These are phyloP conservation scores for Eupeodes corollae DNA, from an alignment of 1,140 invertebrate species.

Conservation along the genomic window DNA sequence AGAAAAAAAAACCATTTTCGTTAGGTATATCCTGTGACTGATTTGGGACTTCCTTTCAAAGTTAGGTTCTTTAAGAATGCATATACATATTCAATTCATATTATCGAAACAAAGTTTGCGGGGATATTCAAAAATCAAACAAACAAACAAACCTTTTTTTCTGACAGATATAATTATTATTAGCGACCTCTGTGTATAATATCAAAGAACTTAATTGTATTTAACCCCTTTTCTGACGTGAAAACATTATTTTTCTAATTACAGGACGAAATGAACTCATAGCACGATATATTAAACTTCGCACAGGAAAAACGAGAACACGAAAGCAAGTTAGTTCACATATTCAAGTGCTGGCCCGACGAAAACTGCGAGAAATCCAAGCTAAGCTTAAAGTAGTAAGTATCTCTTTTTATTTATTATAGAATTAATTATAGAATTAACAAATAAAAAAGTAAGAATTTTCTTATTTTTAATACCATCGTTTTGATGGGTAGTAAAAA, in stretches of 20 bases:
- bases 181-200: too few relatives aligned
- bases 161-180: too few relatives aligned
- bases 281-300: slow-evolving; percentile 96
- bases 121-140: neutral
- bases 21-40: neutral
- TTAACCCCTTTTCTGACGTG: neutral
- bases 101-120: neutral
- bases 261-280: slow-evolving; percentile 98
- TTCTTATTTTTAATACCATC: too few relatives aligned
- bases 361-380: slow-evolving; percentile 95
- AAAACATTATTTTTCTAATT: slow-evolving; percentile 16
- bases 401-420: slow-evolving; percentile 12
- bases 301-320: slow-evolving; percentile 97
- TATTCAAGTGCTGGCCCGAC: slow-evolving; percentile 95
- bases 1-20: too few relatives aligned
- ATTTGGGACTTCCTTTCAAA: too few relatives aligned
- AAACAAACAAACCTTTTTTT: neutral
- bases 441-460: too few relatives aligned
- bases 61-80: too few relatives aligned
- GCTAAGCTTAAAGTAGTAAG: slow-evolving; percentile 93
- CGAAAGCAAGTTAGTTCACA: slow-evolving; percentile 99
- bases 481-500: too few relatives aligned
- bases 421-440: too few relatives aligned
- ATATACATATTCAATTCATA: too few relatives aligned
- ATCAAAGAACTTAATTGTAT: neutral